phyloP scores from a whole-genome alignment of 1,140 invertebrate species.

The Acromyrmex echinatior region DNA sequence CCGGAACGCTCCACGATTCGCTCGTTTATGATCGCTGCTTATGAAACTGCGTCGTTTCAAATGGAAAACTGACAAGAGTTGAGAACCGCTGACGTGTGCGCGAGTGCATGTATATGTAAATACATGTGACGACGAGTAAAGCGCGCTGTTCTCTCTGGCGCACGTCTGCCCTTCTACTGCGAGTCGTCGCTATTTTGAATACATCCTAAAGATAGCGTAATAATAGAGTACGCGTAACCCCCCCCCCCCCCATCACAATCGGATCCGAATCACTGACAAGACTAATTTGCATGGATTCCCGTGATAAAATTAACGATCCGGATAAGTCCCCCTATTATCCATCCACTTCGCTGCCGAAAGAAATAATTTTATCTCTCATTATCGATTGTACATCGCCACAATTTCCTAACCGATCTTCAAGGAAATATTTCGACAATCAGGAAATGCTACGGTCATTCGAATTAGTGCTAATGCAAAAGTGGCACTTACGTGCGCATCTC shows the following conservation, averaged over 20 bases:
- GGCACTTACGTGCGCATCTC: not conserved
- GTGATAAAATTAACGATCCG: not conserved
- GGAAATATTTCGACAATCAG: not conserved
- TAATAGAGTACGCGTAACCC: constrained; percentile 20
- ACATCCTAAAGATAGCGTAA: constrained; percentile 53
- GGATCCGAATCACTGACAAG: not conserved
- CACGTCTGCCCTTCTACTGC: constrained; percentile 82
- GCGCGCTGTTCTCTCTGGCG: constrained; percentile 82
- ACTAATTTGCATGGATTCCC: not conserved
- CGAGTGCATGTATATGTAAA: constrained; percentile 55
- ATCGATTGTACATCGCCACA: not conserved
- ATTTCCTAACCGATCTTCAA: not conserved
- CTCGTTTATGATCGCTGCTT: not conserved
- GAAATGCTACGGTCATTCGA: not conserved
- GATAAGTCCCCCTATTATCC: not conserved
- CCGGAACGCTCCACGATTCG: not conserved
- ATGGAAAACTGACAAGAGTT: not conserved
- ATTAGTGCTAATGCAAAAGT: constrained; percentile 35
- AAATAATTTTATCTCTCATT: not conserved
- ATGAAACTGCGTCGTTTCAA: constrained; percentile 37
- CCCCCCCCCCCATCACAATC: not conserved
- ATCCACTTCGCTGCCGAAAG: not conserved
- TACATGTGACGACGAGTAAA: constrained; percentile 73
- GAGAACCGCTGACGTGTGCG: constrained; percentile 35
- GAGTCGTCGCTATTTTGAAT: constrained; percentile 56